A percentile compares a stretch with the other conserved stretches of the same genome.
Evolutionary conservation across 2,113 vertebrate genomes (phyloP).

Genomic region (Mellivora capensis): DNA sequence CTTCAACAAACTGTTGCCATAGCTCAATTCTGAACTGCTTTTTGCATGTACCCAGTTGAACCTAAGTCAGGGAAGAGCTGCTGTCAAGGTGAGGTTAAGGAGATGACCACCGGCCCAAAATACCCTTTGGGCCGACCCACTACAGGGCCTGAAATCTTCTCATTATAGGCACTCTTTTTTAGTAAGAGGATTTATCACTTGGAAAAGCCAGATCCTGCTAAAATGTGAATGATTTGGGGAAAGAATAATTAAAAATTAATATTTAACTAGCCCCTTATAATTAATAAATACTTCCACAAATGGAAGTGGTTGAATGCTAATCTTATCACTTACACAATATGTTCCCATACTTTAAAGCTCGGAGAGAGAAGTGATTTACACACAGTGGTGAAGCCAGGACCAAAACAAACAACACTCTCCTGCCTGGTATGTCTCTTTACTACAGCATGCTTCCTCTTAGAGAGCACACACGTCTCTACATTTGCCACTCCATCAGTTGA

Average conservation of each 20-base stretch:
- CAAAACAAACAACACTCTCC: neutral
- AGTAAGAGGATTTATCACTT: neutral
- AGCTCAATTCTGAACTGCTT: neutral
- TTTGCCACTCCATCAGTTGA: accelerated
- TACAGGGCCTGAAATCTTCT: neutral
- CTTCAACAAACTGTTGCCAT: neutral
- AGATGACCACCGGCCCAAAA: neutral
- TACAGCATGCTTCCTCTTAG: neutral
- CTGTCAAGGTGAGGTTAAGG: neutral
- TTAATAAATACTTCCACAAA: neutral
- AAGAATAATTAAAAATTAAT: neutral
- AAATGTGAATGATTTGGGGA: neutral
- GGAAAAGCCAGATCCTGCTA: neutral
- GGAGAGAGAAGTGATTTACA: neutral
- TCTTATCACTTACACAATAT: neutral
- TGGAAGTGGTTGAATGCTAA: neutral
- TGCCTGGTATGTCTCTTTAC: neutral
- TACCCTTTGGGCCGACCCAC: neutral
- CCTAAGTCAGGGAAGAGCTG: neutral
- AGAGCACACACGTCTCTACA: neutral
- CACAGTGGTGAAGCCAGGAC: neutral
- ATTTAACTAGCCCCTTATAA: neutral
- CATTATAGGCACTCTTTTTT: neutral
- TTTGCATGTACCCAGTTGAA: neutral
- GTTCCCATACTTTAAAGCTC: neutral